phyloP scores from a whole-genome alignment of 2,888 invertebrate species.

The Spatulosminthurus flaviceps region DNA sequence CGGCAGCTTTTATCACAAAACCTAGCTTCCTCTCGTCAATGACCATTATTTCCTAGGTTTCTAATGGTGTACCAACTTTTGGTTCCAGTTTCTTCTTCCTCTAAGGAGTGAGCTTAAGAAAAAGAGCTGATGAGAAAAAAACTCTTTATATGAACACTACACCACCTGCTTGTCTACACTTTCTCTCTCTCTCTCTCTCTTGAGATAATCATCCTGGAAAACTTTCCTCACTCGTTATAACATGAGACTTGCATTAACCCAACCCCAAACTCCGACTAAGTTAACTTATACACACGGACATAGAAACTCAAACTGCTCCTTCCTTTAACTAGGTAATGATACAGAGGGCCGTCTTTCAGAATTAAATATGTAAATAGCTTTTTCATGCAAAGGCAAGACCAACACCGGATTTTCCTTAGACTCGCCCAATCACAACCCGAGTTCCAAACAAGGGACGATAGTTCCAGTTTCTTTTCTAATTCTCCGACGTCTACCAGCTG shows the following conservation, averaged over 20 bases:
- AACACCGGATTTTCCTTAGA: too few relatives aligned
- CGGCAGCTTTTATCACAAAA: too few relatives aligned
- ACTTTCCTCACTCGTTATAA: not conserved
- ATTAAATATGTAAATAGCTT: not conserved
- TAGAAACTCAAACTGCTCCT: not conserved
- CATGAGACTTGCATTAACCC: not conserved
- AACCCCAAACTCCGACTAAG: too few relatives aligned
- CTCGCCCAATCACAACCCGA: too few relatives aligned
- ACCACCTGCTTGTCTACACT: not conserved
- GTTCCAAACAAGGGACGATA: too few relatives aligned
- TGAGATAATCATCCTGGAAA: not conserved
- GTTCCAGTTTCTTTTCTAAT: too few relatives aligned
- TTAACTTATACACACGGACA: too few relatives aligned
- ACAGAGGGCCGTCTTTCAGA: not conserved
- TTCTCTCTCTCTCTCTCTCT: not conserved
- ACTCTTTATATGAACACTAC: not conserved
- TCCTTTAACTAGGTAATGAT: conserved; percentile 9
- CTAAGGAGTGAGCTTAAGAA: not conserved
- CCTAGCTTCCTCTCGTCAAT: too few relatives aligned
- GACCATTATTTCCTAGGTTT: not conserved
- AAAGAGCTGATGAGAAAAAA: not conserved
- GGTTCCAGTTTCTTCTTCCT: not conserved
- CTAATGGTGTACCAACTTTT: not conserved
- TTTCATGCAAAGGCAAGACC: too few relatives aligned
- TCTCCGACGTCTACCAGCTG: too few relatives aligned